A percentile compares a stretch with the other conserved stretches of the same genome.
Conservation (phyloP, 37 sponge, comb jelly and placozoan species). For the Aplysina aerophoba region DNA sequence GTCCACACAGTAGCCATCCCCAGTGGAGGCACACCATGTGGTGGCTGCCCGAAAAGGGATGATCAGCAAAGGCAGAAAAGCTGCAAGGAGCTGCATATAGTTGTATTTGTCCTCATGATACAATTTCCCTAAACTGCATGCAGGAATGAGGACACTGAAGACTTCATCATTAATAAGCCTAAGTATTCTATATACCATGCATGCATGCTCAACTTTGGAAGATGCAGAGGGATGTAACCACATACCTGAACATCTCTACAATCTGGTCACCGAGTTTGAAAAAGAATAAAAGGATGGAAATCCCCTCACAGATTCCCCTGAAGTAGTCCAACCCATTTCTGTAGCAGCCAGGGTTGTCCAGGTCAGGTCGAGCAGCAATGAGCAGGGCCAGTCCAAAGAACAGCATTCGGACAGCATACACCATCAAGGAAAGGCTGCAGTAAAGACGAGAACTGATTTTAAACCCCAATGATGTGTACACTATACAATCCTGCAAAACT, state of each 20-base stretch:
- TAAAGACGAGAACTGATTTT: too few relatives aligned
- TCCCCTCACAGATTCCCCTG: neutral
- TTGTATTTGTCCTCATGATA: neutral
- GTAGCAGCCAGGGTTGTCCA: slow-evolving; percentile 9
- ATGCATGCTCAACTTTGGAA: neutral
- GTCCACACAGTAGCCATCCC: slow-evolving; percentile 3
- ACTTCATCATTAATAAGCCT: neutral
- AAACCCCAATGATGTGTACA: too few relatives aligned
- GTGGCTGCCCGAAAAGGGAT: slow-evolving; percentile 5
- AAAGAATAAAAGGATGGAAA: neutral
- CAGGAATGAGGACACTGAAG: neutral
- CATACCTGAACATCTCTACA: neutral
- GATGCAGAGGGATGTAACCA: neutral
- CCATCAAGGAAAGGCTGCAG: neutral
- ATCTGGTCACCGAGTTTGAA: neutral
- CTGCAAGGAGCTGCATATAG: neutral
- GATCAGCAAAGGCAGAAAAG: neutral
- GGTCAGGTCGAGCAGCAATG: slow-evolving; percentile 7
- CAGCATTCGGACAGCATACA: slow-evolving; percentile 4
- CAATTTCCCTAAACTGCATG: neutral
- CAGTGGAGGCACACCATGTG: neutral
- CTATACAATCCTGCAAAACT: neutral
- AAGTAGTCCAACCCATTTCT: neutral
- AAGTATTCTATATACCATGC: neutral
- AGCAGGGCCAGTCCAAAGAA: neutral